A percentile compares a stretch with the other conserved stretches of the same genome.
Evolutionary conservation across 2,888 invertebrate genomes (phyloP).

Genomic region (Troilus luridus): DNA sequence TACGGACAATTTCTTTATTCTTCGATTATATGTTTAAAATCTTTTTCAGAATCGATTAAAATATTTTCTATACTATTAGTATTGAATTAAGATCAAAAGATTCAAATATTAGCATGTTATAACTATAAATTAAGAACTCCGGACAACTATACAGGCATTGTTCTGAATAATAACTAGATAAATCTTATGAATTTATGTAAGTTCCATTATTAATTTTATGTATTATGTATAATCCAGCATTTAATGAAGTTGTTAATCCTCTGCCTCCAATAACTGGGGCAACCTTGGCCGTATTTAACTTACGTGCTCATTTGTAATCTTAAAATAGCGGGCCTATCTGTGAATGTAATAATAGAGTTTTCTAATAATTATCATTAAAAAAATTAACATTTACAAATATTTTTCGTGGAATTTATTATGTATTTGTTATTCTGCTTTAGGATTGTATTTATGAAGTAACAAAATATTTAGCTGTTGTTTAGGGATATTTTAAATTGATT

Average conservation of each 20-base stretch:
- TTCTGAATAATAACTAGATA: not conserved
- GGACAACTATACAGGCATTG: not conserved
- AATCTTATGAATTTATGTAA: no score
- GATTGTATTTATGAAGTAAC: not conserved
- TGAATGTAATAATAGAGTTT: conserved; percentile 35
- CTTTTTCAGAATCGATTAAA: no score
- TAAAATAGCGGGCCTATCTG: conserved; percentile 29
- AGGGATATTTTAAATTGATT: not conserved
- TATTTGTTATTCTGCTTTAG: not conserved
- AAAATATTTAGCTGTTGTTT: not conserved
- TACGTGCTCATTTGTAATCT: conserved; percentile 43
- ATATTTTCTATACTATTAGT: no score
- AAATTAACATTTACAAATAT: not conserved
- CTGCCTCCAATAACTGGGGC: conserved; percentile 32
- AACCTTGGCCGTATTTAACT: conserved; percentile 45
- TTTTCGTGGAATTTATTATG: no score
- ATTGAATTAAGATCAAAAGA: no score
- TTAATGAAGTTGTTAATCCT: conserved; percentile 10
- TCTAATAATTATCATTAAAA: not conserved
- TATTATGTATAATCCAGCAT: not conserved
- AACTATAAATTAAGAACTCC: no score
- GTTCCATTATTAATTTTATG: no score
- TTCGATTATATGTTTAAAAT: no score
- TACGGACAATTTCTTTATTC: no score
- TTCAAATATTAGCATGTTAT: no score